phyloP scores from a whole-genome alignment of 2,797 vertebrate species.

The Sebastes oblongus region DNA sequence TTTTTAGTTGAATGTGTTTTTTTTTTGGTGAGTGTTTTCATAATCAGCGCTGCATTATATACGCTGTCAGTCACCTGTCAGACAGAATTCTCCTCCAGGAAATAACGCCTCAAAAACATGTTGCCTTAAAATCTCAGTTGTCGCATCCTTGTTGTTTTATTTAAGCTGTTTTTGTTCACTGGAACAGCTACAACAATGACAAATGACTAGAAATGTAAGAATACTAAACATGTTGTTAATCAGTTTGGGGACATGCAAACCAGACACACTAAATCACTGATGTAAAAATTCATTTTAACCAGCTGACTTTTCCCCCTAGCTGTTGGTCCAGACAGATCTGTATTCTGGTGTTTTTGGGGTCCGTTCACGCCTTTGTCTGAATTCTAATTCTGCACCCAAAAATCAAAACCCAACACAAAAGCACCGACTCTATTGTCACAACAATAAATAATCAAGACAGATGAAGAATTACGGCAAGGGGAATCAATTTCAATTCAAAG shows the following conservation, averaged over 20 bases:
- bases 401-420: slow-evolving; percentile 11
- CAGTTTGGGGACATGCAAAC: background rate
- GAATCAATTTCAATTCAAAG: slow-evolving; percentile 71
- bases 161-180: background rate
- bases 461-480: slow-evolving; percentile 46
- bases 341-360: background rate
- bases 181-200: background rate
- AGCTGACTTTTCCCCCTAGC: background rate
- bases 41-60: slow-evolving; percentile 16
- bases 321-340: slow-evolving; percentile 3
- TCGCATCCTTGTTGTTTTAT: background rate
- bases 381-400: slow-evolving; percentile 28
- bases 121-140: background rate
- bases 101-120: background rate
- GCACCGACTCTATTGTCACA: background rate
- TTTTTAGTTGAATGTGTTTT: background rate
- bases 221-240: background rate
- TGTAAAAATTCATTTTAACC: background rate
- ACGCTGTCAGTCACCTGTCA: slow-evolving; percentile 11
- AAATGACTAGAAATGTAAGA: background rate
- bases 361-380: background rate
- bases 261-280: background rate
- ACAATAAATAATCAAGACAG: slow-evolving; percentile 54
- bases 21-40: slow-evolving; percentile 1
- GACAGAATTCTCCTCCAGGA: background rate